A percentile compares a stretch with the other conserved stretches of the same genome.
Evolutionary conservation across 2,888 invertebrate species (phyloP).

Genomic region (Sinohyriopsis cumingii): DNA sequence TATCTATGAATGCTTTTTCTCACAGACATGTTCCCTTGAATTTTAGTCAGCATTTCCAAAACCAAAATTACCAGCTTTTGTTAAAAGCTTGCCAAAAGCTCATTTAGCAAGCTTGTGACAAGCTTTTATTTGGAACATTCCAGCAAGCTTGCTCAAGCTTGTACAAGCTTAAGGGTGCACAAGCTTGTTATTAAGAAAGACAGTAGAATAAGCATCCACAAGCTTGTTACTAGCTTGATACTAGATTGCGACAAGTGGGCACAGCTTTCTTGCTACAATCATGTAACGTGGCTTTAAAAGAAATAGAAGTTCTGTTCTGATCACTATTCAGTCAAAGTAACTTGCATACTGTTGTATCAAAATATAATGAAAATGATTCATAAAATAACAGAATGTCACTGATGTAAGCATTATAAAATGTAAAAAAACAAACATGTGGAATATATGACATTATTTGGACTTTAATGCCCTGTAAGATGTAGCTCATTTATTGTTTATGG

Average conservation of each 20-base stretch:
- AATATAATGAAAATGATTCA: neutral
- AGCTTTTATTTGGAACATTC: constrained; percentile 8
- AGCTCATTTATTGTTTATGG: constrained; percentile 14
- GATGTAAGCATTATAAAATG: neutral
- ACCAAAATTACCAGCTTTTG: constrained; percentile 8
- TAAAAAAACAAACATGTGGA: neutral
- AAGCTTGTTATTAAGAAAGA: neutral
- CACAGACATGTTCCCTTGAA: no score
- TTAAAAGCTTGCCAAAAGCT: constrained; percentile 4
- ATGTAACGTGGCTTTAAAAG: no score
- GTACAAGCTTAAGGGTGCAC: constrained; percentile 9
- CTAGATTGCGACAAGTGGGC: no score
- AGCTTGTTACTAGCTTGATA: neutral
- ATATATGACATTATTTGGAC: neutral
- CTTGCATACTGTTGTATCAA: neutral
- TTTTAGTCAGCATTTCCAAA: constrained; percentile 8
- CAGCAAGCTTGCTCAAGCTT: constrained; percentile 10
- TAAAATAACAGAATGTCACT: neutral
- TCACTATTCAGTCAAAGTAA: neutral
- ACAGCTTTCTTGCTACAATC: no score
- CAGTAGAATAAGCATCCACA: neutral
- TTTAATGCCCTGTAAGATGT: constrained; percentile 10
- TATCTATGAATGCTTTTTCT: no score
- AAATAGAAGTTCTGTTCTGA: neutral
- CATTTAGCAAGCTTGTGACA: constrained; percentile 7